Evolutionary conservation across 2,797 vertebrate genomes (phyloP), one percentile per base, ranked within the genome.

Genomic region (Tenualosa thibaudeaui): DNA sequence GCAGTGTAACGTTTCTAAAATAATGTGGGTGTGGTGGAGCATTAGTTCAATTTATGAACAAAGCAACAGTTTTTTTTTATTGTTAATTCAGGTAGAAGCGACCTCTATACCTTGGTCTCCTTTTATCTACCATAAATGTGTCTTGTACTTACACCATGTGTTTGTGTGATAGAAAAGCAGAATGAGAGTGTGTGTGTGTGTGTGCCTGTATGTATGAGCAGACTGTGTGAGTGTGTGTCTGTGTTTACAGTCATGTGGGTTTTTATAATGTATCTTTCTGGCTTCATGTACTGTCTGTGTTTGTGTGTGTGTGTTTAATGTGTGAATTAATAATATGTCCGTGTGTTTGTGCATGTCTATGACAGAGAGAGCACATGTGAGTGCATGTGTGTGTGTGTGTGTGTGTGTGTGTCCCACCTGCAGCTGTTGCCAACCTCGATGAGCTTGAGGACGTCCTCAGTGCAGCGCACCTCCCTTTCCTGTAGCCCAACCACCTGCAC

Each of bases 351-450:
- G 26, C 13, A 26, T 68, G 62, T 37, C 9, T 68, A 31, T 40
- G 62, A 53, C 0, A 53, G 12, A 53, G 8, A 53, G 8, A 53
- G 24, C 9, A n/a, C 26, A 26, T 65, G 62, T 65, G 68, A 40
- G 31, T 60, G 26, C 13, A 26, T 71, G 31, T 40, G 65, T 17
- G 5, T 40, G 31, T 17, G 68, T 71, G 68, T 71, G 68, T 40
- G 31, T 71, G 65, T 71, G 68, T 75, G 68, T 19, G 37, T 43
- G 15, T 75, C 22, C 15, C 37, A 90, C 89, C 96, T 96, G 96
- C 96, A 97, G 87, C 96, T 96, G 93, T 97, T 97, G 84, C 96
- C 96, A 88, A 96, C 93, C 88, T 97, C 96, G 87, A 96, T 97
- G 82, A 97, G 95, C 83, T 96, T 97, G 82, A 97, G 93, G 43